A percentile compares a stretch with the other conserved stretches of the same genome.
phyloP scores from a whole-genome alignment of 2,888 invertebrate genomes.

The Drosophila monieri region DNA sequence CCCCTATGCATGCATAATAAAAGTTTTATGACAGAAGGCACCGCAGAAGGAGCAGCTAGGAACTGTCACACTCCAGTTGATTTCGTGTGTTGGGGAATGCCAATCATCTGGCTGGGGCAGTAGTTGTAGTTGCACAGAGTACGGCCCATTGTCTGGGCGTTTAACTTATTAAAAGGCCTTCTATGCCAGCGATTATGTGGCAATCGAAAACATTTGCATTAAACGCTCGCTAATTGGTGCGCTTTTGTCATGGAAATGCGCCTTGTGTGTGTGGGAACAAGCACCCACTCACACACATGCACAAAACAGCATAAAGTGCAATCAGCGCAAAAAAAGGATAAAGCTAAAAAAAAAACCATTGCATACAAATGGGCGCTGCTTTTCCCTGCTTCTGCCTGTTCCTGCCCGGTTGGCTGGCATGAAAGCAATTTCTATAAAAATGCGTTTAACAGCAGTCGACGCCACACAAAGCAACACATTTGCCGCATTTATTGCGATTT shows the following conservation, averaged over 20 bases:
- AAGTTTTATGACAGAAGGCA: conserved; percentile 43
- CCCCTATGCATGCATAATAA: conserved; percentile 48
- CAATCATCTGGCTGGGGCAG: conserved; percentile 13
- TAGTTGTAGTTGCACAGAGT: conserved; percentile 1
- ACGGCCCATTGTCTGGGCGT: conserved; percentile 21
- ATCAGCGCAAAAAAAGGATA: conserved; percentile 45
- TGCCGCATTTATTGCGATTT: conserved; percentile 57
- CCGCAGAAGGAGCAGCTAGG: not conserved
- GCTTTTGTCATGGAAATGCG: conserved; percentile 73
- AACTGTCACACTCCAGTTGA: conserved; percentile 30
- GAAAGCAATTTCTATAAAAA: conserved; percentile 71
- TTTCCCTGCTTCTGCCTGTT: conserved; percentile 16
- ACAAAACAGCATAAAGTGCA: conserved; percentile 60
- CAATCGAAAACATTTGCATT: conserved; percentile 68
- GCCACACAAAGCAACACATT: conserved; percentile 51
- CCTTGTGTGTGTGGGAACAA: conserved; percentile 32
- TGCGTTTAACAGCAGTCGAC: conserved; percentile 67
- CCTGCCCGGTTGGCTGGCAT: conserved; percentile 42
- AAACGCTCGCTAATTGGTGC: conserved; percentile 69
- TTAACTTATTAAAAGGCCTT: conserved; percentile 51
- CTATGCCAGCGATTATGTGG: conserved; percentile 51
- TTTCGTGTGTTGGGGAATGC: conserved; percentile 15
- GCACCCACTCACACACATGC: conserved; percentile 36
- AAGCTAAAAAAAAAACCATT: conserved; percentile 26
- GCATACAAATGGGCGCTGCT: conserved; percentile 60